Evolutionary conservation across 1,140 invertebrate genomes (phyloP).

Genomic region (Argopecten irradians): DNA sequence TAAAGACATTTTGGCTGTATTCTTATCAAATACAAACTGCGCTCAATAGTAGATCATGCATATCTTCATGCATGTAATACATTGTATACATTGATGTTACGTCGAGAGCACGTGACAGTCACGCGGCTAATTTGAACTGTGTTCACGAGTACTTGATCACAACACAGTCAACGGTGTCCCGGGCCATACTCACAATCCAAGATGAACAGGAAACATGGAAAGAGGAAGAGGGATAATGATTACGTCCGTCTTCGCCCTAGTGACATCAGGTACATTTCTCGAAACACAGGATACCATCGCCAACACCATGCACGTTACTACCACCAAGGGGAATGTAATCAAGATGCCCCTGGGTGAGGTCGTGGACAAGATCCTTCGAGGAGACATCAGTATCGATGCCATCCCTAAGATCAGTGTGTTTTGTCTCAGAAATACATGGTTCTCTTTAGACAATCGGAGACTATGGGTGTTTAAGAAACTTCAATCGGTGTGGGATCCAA

Average conservation of each 20-base stretch:
- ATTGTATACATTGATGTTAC: no score
- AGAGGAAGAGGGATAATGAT: not conserved
- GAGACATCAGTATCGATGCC: not conserved
- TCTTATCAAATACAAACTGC: no score
- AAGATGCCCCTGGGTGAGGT: not conserved
- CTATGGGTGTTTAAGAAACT: slow-evolving; percentile 9
- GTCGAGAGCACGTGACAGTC: not conserved
- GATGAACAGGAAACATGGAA: not conserved
- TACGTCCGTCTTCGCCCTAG: not conserved
- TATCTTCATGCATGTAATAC: no score
- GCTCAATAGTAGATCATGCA: no score
- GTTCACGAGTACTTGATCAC: no score
- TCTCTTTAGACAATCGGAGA: not conserved
- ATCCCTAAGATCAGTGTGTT: not conserved
- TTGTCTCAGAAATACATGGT: not conserved
- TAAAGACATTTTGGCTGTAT: no score
- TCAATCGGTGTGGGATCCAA: not conserved
- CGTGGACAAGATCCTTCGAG: not conserved
- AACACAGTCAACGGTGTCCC: not conserved
- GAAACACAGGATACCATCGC: not conserved
- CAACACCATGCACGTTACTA: not conserved
- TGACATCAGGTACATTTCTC: not conserved
- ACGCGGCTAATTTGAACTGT: not conserved
- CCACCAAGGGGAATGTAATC: not conserved
- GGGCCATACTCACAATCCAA: no score